Evolutionary conservation across 2,797 vertebrate genomes (phyloP), one percentile per base, ranked within the genome.

Genomic region (Neosilurus mollespiculum): DNA sequence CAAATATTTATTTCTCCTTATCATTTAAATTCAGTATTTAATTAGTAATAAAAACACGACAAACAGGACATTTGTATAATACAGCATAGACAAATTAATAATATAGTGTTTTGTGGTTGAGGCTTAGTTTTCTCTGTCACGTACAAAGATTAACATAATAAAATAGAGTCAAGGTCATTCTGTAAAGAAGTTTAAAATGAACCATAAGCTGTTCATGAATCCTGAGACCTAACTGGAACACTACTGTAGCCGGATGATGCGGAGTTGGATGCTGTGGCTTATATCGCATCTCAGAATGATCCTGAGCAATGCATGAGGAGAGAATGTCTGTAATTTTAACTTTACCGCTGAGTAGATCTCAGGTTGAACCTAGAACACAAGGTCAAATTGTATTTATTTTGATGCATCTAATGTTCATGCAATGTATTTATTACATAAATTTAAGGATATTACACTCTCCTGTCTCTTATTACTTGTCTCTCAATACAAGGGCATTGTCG

Each of bases 241-340:
- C 34, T 30, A 69, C 1, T 73, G n/a, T 54, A 54, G 71, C n/a
- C 26, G 71, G 24, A 30, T 73, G 24, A 54, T 24, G 16, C 10
- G 7, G 53, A 22, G 24, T 58, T 34, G 26, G 34, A 49, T 62
- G 10, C 9, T 61, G 6, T 58, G 67, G 9, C 49, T 59, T 71
- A 53, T 14, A 59, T 43, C 10, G 67, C 11, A 51, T 51, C 26
- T 18, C 24, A 70, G 34, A 81, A 59, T 8, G 2, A 49, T 72
- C 71, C 37, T 26, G n/a, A 67, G 64, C 78, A 80, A 26, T 75
- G 51, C 6, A 37, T 56, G 53, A 24, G 4, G n/a, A 73, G 26
- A 61, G 43, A 70, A 71, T 83, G 53, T 26, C n/a, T 83, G 71
- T 79, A 83, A 83, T 75, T 83, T 30, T 7, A 70, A 70, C 51